Evolutionary conservation across 2,113 vertebrate species (phyloP).

Genomic region (Crotalus horridus): DNA sequence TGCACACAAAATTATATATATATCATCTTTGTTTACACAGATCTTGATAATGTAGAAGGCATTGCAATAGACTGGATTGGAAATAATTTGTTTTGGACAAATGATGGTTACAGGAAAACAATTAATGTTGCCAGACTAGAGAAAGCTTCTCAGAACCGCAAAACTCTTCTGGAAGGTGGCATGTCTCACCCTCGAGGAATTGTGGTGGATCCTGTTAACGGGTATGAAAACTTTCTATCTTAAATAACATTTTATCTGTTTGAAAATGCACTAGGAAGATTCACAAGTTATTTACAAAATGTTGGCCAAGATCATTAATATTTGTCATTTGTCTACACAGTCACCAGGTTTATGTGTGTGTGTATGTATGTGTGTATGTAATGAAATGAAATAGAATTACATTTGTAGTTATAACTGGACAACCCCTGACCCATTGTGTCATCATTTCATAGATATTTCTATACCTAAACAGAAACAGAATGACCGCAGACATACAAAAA

Average conservation of each 20-base stretch:
- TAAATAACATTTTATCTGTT: neutral
- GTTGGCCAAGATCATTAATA: neutral
- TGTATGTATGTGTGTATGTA: neutral
- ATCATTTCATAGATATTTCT: neutral
- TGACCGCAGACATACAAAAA: neutral
- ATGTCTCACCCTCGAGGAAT: slow-evolving; percentile 98
- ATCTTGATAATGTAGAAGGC: slow-evolving; percentile 96
- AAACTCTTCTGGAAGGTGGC: slow-evolving; percentile 90
- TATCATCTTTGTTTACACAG: slow-evolving; percentile 60
- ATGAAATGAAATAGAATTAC: neutral
- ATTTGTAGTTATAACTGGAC: neutral
- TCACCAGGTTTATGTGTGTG: neutral
- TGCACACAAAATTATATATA: neutral
- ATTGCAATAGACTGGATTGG: slow-evolving; percentile 99
- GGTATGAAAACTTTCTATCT: slow-evolving; percentile 68
- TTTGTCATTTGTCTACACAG: neutral
- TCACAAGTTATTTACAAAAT: neutral
- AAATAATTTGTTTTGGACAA: slow-evolving; percentile 97
- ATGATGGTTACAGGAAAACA: slow-evolving; percentile 94
- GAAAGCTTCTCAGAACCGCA: slow-evolving; percentile 88
- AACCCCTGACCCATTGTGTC: neutral
- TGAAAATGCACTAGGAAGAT: neutral
- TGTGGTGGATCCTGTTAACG: slow-evolving; percentile 92
- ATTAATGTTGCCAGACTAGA: slow-evolving; percentile 93
- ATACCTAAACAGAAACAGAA: neutral